Percentiles rank a stretch among this genome's conserved stretches.
Conservation (phyloP, 2,888 invertebrate species). For the Argyresthia goedartella region DNA sequence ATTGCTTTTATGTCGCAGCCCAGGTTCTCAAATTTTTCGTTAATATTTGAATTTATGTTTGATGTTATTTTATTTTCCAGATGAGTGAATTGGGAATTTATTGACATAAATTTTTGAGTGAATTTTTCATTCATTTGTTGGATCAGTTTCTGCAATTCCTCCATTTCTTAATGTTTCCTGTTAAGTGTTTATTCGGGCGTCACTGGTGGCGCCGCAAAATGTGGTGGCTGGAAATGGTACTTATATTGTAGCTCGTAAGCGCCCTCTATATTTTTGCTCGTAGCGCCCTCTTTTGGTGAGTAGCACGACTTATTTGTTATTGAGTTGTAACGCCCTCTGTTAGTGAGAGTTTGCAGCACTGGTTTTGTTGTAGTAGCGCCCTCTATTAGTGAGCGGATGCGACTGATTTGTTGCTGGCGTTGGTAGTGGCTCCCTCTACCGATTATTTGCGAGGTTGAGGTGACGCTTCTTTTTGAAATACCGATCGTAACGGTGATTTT, state of each 20-base stretch:
- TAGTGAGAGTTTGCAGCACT: too few relatives aligned
- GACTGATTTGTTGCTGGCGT: neutral
- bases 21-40: neutral
- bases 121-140: neutral
- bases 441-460: neutral
- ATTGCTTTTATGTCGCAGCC: neutral
- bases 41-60: neutral
- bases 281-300: neutral
- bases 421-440: neutral
- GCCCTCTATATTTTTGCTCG: neutral
- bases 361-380: too few relatives aligned
- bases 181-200: neutral
- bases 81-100: neutral
- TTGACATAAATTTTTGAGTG: neutral
- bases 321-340: too few relatives aligned
- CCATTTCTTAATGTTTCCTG: neutral
- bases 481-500: too few relatives aligned
- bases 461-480: too few relatives aligned
- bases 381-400: neutral
- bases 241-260: neutral
- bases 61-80: neutral
- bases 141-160: neutral
- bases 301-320: neutral
- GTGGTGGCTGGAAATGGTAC: neutral
- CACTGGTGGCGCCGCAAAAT: neutral